phyloP scores from a whole-genome alignment of 2,113 vertebrate genomes.

The Leptobrachium leishanense region DNA sequence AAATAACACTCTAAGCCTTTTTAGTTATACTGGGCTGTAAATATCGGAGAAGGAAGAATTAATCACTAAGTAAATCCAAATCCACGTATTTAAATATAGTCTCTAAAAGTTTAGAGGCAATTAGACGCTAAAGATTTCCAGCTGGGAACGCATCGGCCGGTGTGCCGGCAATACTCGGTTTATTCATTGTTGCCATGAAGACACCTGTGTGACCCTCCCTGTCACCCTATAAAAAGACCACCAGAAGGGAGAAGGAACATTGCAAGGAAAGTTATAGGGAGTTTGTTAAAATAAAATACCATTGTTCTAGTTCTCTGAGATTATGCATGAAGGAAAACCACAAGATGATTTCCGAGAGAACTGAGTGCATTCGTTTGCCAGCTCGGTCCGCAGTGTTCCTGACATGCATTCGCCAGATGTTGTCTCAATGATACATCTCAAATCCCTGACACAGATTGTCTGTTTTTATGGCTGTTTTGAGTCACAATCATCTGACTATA shows the following conservation, averaged over 20 bases:
- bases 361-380: not conserved
- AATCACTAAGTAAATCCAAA: not conserved
- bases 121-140: slow-evolving; percentile 1
- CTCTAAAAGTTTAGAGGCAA: not conserved
- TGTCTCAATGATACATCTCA: not conserved
- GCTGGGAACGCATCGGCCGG: not conserved
- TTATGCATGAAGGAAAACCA: not conserved
- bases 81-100: not conserved
- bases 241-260: not conserved
- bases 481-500: slow-evolving; percentile 16
- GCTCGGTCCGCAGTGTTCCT: not conserved
- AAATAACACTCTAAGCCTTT: not conserved
- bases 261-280: not conserved
- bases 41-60: not conserved
- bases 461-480: not conserved
- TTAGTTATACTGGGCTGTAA: not conserved
- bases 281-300: not conserved
- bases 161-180: too few relatives aligned
- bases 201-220: not conserved
- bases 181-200: not conserved
- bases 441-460: slow-evolving; percentile 13
- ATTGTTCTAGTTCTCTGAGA: not conserved
- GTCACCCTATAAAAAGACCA: not conserved
- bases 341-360: not conserved
- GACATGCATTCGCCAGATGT: slow-evolving; percentile 24